Conservation (phyloP, 2,113 vertebrate genomes). For the Scomber japonicus region DNA sequence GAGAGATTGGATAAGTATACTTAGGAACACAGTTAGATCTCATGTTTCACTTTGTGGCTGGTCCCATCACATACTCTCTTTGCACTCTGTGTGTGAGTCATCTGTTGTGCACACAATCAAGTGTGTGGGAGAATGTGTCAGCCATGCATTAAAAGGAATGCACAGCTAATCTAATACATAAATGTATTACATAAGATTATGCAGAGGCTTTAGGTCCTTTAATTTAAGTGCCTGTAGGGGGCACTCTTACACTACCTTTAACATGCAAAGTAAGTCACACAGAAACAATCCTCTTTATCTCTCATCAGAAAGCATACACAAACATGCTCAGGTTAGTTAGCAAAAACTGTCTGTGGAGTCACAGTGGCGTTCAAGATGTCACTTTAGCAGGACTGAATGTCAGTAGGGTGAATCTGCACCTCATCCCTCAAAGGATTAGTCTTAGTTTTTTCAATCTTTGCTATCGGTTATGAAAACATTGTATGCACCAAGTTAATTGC, state of each 20-base stretch:
- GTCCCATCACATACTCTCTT: not conserved
- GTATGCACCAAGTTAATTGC: not conserved
- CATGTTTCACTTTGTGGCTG: slow-evolving; percentile 12
- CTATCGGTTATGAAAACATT: not conserved
- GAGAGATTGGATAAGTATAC: slow-evolving; percentile 6
- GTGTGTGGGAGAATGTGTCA: slow-evolving; percentile 19
- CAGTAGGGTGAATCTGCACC: not conserved
- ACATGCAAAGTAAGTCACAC: slow-evolving; percentile 10
- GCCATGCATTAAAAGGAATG: slow-evolving; percentile 43
- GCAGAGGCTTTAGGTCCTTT: slow-evolving; percentile 19
- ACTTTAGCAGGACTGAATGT: not conserved
- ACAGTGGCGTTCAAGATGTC: not conserved
- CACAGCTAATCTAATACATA: slow-evolving; percentile 11
- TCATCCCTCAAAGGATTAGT: not conserved
- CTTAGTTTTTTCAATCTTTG: slow-evolving; percentile 3
- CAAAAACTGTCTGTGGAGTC: not conserved
- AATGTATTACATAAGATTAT: slow-evolving; percentile 8
- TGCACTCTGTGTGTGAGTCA: not conserved
- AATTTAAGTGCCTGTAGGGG: slow-evolving; percentile 46
- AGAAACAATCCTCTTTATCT: not conserved
- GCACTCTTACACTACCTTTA: slow-evolving; percentile 27
- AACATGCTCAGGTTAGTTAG: not conserved
- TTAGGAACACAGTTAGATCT: slow-evolving; percentile 20
- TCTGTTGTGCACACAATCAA: slow-evolving; percentile 1
- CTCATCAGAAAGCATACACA: not conserved